Percentiles rank a stretch among this genome's conserved stretches.
These are phyloP conservation scores for Thunnus maccoyii DNA, from an alignment of 2,113 vertebrate genomes.

Conservation along the genomic window DNA sequence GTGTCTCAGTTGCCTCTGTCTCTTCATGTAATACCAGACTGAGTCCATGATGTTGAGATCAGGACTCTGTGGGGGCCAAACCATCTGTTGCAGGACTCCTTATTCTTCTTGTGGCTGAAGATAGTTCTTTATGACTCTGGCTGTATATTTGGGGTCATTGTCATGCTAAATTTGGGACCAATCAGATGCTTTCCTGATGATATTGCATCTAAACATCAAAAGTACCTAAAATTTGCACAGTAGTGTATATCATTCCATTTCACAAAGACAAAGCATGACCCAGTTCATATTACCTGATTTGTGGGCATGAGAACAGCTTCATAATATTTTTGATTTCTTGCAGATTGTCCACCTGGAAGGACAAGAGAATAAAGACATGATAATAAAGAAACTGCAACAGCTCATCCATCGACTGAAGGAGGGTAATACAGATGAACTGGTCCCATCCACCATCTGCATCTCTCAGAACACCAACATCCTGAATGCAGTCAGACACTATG, in stretches of 20 bases:
- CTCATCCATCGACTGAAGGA: accelerated
- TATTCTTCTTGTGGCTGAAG: too few species aligned
- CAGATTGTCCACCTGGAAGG: background rate
- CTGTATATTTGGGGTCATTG: too few species aligned
- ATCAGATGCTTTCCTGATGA: too few species aligned
- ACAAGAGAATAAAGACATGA: background rate
- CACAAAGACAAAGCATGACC: background rate
- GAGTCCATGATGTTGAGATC: too few species aligned
- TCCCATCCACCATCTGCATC: conserved; percentile 41
- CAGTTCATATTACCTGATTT: background rate
- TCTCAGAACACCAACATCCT: background rate
- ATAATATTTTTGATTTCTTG: background rate
- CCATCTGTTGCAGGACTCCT: too few species aligned
- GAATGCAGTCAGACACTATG: conserved; percentile 18
- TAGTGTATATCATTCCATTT: background rate
- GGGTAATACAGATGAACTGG: background rate
- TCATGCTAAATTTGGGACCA: too few species aligned
- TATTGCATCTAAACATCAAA: too few species aligned
- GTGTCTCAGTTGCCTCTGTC: too few species aligned
- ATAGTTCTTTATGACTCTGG: too few species aligned
- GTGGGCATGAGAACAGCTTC: background rate
- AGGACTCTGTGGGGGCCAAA: too few species aligned
- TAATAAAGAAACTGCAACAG: accelerated
- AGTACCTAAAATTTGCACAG: too few species aligned
- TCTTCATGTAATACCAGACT: too few species aligned